Evolutionary conservation across 2,888 invertebrate genomes (phyloP).

Genomic region (Microctonus brassicae): DNA sequence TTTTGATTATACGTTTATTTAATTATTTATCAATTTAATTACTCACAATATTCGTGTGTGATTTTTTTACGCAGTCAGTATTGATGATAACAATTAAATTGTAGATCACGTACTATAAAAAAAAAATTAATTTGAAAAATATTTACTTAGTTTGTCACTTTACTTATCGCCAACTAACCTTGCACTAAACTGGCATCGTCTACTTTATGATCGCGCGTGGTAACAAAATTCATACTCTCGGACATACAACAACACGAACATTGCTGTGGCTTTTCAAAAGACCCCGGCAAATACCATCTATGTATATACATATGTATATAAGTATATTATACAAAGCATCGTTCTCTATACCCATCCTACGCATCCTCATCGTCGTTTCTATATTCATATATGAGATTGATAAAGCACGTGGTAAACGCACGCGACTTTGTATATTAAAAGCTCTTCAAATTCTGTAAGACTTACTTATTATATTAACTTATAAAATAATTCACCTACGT

Average conservation of each 20-base stretch:
- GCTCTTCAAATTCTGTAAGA: background rate
- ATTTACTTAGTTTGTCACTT: conserved; percentile 55
- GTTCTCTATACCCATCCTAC: background rate
- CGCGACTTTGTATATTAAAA: background rate
- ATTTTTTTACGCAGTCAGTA: background rate
- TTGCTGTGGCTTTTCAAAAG: conserved; percentile 25
- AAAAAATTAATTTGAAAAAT: conserved; percentile 37
- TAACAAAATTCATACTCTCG: conserved; percentile 54
- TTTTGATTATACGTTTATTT: background rate
- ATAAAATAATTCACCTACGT: too few relatives aligned
- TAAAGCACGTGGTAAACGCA: conserved; percentile 15
- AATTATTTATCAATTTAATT: background rate
- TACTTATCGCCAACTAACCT: conserved; percentile 66
- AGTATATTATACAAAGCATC: background rate
- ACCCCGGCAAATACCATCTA: background rate
- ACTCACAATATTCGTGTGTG: background rate
- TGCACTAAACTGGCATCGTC: conserved; percentile 63
- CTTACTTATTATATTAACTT: too few relatives aligned
- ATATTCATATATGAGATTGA: background rate
- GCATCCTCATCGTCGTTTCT: conserved; percentile 7
- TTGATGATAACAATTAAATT: background rate
- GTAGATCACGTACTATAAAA: background rate
- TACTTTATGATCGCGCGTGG: conserved; percentile 52
- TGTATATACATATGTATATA: too few relatives aligned
- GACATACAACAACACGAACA: conserved; percentile 47